These are phyloP conservation scores for Dendroctonus valens DNA, from an alignment of 1,140 invertebrate genomes.

Conservation along the genomic window DNA sequence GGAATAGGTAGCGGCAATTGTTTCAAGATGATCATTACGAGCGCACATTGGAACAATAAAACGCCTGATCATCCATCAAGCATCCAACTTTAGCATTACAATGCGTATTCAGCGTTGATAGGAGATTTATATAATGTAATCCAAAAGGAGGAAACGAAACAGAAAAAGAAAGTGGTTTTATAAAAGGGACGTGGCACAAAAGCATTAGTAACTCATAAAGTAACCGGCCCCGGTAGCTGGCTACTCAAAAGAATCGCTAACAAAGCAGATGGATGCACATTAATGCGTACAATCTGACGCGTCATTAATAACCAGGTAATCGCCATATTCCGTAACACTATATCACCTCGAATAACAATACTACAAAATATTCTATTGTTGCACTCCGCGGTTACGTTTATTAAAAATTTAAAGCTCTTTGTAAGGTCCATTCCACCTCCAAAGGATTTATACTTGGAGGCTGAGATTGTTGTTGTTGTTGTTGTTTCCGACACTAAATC, in stretches of 20 bases:
- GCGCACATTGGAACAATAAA: background rate
- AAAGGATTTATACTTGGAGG: too few relatives aligned
- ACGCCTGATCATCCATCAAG: slow-evolving; percentile 15
- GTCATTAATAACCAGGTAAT: slow-evolving; percentile 45
- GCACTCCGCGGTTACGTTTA: slow-evolving; percentile 12
- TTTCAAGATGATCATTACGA: too few relatives aligned
- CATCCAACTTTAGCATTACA: slow-evolving; percentile 32
- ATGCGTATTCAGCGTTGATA: slow-evolving; percentile 40
- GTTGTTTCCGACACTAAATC: too few relatives aligned
- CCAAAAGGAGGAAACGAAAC: slow-evolving; percentile 36
- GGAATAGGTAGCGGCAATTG: too few relatives aligned
- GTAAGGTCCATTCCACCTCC: too few relatives aligned
- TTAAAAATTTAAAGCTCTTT: slow-evolving; percentile 23
- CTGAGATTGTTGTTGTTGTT: too few relatives aligned
- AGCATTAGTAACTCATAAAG: slow-evolving; percentile 43
- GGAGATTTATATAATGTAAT: slow-evolving; percentile 37
- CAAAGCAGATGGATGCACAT: slow-evolving; percentile 44
- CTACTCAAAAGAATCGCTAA: slow-evolving; percentile 44
- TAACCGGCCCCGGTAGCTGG: slow-evolving; percentile 38
- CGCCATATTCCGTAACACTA: slow-evolving; percentile 39
- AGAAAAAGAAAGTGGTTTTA: slow-evolving; percentile 43
- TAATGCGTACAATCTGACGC: slow-evolving; percentile 43
- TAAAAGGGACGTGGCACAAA: slow-evolving; percentile 40
- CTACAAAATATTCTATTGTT: slow-evolving; percentile 35
- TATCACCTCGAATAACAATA: slow-evolving; percentile 32